phyloP scores from a whole-genome alignment of 2,888 invertebrate species.

The Frankliniella fusca region DNA sequence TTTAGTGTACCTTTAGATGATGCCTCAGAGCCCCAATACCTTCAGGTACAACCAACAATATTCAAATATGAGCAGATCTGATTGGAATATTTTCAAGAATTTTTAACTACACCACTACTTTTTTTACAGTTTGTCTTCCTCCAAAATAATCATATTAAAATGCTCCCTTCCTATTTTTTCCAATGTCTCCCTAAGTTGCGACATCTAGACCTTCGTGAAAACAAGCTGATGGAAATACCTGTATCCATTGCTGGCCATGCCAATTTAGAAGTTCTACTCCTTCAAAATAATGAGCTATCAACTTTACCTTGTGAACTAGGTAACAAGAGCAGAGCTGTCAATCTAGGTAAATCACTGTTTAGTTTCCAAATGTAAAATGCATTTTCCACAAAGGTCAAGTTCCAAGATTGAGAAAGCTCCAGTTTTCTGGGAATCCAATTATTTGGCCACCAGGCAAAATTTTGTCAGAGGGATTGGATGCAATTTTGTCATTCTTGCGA shows the following conservation, averaged over 20 bases:
- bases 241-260: background rate
- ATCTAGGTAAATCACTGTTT: no score
- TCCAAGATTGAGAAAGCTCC: constrained; percentile 57
- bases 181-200: background rate
- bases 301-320: constrained; percentile 52
- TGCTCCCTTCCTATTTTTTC: background rate
- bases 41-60: background rate
- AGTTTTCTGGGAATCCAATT: constrained; percentile 59
- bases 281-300: background rate
- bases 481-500: constrained; percentile 48
- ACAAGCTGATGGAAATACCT: background rate
- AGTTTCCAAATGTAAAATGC: background rate
- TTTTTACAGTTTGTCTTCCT: background rate
- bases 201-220: constrained; percentile 1
- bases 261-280: background rate
- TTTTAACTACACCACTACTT: background rate
- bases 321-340: constrained; percentile 35
- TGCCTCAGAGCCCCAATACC: background rate
- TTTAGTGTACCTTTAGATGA: background rate
- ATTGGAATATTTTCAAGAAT: background rate
- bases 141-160: background rate
- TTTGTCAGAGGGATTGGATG: constrained; percentile 51
- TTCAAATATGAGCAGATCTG: background rate
- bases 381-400: constrained; percentile 48
- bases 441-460: constrained; percentile 55